Percentiles rank a stretch among this genome's conserved stretches.
Conservation (phyloP, 2,797 vertebrate genomes). For the Sebastes diaconus region DNA sequence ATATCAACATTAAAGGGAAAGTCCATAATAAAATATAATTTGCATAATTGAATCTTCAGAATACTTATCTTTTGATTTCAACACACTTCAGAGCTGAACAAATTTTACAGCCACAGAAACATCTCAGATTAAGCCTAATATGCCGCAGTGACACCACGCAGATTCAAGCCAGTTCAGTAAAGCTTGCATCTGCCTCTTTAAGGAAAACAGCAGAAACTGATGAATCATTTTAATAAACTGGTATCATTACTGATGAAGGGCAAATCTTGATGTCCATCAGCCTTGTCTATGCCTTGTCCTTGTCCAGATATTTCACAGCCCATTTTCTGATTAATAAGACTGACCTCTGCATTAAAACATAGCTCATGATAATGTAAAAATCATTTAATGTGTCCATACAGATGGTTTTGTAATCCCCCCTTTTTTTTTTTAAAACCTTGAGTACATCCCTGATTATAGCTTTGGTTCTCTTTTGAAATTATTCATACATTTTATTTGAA, state of each 20-base stretch:
- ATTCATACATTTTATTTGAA: conserved; percentile 16
- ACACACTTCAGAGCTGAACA: neutral
- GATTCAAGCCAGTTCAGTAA: conserved; percentile 2
- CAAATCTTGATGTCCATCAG: neutral
- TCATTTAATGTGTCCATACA: conserved; percentile 18
- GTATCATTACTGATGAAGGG: neutral
- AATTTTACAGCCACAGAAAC: conserved; percentile 2
- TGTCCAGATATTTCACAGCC: conserved; percentile 18
- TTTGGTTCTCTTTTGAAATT: neutral
- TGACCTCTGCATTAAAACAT: conserved; percentile 47
- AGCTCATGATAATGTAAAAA: conserved; percentile 54
- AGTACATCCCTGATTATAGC: neutral
- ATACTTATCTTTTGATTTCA: conserved; percentile 4
- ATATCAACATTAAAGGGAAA: conserved; percentile 29
- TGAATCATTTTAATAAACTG: conserved; percentile 29
- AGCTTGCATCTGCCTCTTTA: conserved; percentile 8
- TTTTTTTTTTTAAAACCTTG: neutral
- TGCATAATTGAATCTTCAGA: neutral
- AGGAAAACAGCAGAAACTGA: neutral
- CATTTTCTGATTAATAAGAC: conserved; percentile 24
- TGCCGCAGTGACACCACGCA: neutral
- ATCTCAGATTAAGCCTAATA: neutral
- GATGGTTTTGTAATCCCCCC: conserved; percentile 12
- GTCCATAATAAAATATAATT: conserved; percentile 10
- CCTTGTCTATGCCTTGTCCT: conserved; percentile 22